Percentiles rank a stretch among this genome's conserved stretches.
Evolutionary conservation across 2,797 vertebrate species (phyloP).

Genomic region (Myripristis jacobus): DNA sequence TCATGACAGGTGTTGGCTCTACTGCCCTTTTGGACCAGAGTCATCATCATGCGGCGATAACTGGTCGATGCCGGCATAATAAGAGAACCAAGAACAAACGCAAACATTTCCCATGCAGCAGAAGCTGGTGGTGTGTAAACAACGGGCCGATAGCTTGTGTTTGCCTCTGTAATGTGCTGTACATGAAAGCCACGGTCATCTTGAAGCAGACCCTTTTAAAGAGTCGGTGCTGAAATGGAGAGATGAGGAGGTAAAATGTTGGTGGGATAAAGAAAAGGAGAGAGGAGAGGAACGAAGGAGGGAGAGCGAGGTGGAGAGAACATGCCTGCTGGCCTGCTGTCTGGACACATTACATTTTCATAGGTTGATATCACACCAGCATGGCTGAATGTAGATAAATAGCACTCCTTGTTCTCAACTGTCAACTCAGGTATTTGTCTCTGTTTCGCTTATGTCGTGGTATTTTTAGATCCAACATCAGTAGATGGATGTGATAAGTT

Average conservation of each 20-base stretch:
- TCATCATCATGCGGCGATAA: neutral
- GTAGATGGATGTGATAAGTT: conserved; percentile 44
- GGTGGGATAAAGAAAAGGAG: conserved; percentile 18
- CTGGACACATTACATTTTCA: conserved; percentile 77
- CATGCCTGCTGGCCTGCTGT: conserved; percentile 78
- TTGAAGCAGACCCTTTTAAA: neutral
- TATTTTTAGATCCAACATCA: conserved; percentile 52
- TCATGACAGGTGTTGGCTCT: conserved; percentile 37
- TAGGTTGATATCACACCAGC: conserved; percentile 53
- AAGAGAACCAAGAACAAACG: conserved; percentile 7
- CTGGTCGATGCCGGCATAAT: conserved; percentile 9
- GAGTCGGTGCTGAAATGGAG: conserved; percentile 34
- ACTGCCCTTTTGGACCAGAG: conserved; percentile 39
- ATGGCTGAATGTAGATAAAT: conserved; percentile 64
- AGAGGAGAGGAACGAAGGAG: conserved; percentile 29
- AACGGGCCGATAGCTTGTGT: conserved; percentile 22
- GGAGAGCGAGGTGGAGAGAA: conserved; percentile 58
- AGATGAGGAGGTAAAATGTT: conserved; percentile 37
- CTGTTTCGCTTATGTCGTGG: conserved; percentile 47
- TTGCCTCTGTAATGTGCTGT: conserved; percentile 17
- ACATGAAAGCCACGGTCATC: conserved; percentile 44
- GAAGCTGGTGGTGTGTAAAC: conserved; percentile 27
- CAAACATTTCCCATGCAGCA: conserved; percentile 24
- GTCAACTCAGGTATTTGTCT: conserved; percentile 66
- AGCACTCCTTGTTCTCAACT: conserved; percentile 63